A percentile compares a stretch with the other conserved stretches of the same genome.
phyloP scores from a whole-genome alignment of 1,140 invertebrate species.

The Lineus longissimus region DNA sequence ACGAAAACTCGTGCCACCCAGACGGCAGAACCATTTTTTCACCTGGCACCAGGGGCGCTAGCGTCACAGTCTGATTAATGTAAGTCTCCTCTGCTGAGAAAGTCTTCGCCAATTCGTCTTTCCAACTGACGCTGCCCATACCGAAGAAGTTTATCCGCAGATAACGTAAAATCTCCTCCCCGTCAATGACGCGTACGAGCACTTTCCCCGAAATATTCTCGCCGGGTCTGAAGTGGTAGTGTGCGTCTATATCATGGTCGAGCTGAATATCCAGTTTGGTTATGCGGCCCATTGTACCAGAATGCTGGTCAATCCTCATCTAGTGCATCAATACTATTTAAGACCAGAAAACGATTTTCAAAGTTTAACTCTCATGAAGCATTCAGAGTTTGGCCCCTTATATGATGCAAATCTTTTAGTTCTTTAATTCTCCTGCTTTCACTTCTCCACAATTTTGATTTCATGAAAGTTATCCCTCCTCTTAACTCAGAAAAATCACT shows the following conservation, averaged over 20 bases:
- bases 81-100: constrained; percentile 42
- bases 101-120: constrained; percentile 26
- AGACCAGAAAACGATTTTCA: too few relatives aligned
- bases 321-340: too few relatives aligned
- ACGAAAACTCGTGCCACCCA: constrained; percentile 41
- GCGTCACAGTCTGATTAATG: constrained; percentile 29
- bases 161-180: constrained; percentile 27
- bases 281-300: constrained; percentile 3
- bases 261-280: constrained; percentile 33
- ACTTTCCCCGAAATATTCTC: constrained; percentile 44
- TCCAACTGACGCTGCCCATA: constrained; percentile 43
- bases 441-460: too few relatives aligned
- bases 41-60: background rate
- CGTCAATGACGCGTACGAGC: constrained; percentile 17
- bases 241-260: constrained; percentile 53
- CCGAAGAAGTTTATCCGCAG: constrained; percentile 30
- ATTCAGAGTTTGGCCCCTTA: too few relatives aligned
- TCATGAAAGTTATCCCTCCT: too few relatives aligned
- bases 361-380: too few relatives aligned
- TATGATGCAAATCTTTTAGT: too few relatives aligned
- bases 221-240: constrained; percentile 52
- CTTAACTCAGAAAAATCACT: too few relatives aligned
- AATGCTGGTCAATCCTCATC: background rate
- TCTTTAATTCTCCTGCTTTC: too few relatives aligned
- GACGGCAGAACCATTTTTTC: background rate